These are phyloP conservation scores for Heliopora coerulea DNA, from an alignment of 92 coral and sea anemone species.

Conservation along the genomic window DNA sequence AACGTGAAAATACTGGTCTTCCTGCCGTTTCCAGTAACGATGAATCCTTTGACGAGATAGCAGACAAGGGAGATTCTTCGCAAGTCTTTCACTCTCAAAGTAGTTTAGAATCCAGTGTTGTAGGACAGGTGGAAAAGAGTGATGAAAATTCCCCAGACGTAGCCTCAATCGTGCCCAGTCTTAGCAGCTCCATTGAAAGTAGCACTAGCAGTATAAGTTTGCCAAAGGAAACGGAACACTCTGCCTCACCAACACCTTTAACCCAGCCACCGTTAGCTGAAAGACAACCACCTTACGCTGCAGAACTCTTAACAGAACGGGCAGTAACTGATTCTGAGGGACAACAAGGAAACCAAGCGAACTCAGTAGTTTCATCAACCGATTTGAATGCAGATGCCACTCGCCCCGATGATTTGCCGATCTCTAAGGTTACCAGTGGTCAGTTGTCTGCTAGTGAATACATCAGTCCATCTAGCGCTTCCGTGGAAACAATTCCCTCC, in stretches of 20 bases:
- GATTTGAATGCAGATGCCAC: neutral
- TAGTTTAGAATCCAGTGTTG: neutral
- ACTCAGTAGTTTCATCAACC: neutral
- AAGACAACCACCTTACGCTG: neutral
- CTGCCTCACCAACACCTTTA: conserved; percentile 11
- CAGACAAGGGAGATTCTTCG: neutral
- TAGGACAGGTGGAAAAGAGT: neutral
- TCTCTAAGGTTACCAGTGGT: neutral
- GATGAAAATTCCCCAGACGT: neutral
- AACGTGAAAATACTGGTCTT: neutral
- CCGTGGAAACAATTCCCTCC: neutral
- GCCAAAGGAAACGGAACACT: neutral
- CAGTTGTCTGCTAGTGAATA: neutral
- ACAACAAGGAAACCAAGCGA: neutral
- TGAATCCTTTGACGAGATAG: neutral
- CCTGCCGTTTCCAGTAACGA: neutral
- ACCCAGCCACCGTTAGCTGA: conserved; percentile 31
- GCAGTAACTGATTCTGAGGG: neutral
- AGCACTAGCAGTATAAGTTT: neutral
- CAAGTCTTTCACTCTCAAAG: neutral
- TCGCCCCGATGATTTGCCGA: neutral
- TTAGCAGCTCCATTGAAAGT: neutral
- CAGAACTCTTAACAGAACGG: neutral
- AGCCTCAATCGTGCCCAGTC: neutral
- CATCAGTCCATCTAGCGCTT: neutral